Evolutionary conservation across 2,113 vertebrate species (phyloP).

Genomic region (Patagioenas fasciata): DNA sequence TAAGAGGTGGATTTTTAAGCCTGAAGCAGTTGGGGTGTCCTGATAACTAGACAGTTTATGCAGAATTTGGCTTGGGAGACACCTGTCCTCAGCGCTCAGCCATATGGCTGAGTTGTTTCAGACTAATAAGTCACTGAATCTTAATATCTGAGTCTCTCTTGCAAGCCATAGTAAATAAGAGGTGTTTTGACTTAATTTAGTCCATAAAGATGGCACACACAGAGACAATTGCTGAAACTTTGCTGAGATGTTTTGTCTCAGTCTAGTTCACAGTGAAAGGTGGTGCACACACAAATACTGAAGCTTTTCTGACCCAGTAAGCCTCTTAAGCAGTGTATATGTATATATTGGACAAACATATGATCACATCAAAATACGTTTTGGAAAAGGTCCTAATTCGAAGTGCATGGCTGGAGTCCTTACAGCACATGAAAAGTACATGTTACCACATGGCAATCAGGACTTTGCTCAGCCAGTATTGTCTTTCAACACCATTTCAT

Average conservation of each 20-base stretch:
- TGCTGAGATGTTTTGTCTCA: neutral
- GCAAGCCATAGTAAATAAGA: neutral
- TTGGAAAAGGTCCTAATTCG: neutral
- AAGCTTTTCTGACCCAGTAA: neutral
- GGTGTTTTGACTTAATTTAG: neutral
- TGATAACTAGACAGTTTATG: neutral
- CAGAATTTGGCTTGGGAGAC: neutral
- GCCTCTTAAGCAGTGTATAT: neutral
- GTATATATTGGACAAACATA: neutral
- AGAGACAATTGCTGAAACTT: neutral
- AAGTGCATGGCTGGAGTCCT: neutral
- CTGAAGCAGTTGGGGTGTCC: neutral
- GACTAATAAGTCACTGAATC: neutral
- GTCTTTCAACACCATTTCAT: neutral
- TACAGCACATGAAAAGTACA: neutral
- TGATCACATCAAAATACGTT: neutral
- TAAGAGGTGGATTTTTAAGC: neutral
- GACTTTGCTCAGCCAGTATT: neutral
- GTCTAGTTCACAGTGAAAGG: neutral
- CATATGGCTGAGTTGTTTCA: neutral
- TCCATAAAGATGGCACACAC: neutral
- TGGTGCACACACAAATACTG: neutral
- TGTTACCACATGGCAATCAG: neutral
- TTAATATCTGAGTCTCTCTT: neutral
- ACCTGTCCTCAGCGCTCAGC: neutral